A percentile compares a stretch with the other conserved stretches of the same genome.
Evolutionary conservation across 35 echinoderm and acorn worm genomes (phyloP).

Genomic region (Stichopus chloronotus): DNA sequence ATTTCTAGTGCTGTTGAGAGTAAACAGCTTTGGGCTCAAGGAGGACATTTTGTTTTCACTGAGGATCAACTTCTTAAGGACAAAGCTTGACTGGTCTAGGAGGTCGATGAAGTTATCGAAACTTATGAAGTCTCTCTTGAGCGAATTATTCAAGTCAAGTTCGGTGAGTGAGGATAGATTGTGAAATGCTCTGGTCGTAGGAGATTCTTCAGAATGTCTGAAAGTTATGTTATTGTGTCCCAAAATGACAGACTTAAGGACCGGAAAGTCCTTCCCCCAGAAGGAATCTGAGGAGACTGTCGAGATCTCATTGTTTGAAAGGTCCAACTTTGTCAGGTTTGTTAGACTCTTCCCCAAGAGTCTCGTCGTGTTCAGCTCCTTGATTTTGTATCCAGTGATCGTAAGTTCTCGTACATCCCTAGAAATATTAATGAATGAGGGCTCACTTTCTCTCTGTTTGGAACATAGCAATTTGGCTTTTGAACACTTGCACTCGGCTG

Average conservation of each 20-base stretch:
- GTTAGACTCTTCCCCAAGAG: neutral
- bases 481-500: neutral
- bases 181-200: neutral
- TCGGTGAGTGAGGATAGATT: neutral
- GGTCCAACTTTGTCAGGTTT: neutral
- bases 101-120: neutral
- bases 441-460: neutral
- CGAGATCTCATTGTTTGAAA: slow-evolving; percentile 29
- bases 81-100: neutral
- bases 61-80: neutral
- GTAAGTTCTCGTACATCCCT: slow-evolving; percentile 25
- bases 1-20: neutral
- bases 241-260: slow-evolving; percentile 12
- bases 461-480: neutral
- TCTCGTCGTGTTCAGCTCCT: neutral
- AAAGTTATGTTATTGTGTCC: neutral
- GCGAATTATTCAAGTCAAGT: slow-evolving; percentile 20
- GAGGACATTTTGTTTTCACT: neutral
- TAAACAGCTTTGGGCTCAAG: neutral
- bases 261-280: slow-evolving; percentile 1
- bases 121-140: neutral
- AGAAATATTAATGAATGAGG: neutral
- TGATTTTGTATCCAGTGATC: slow-evolving; percentile 24
- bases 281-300: neutral
- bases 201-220: neutral